These are phyloP conservation scores for Tachysurus vachellii DNA, from an alignment of 2,113 vertebrate species.

Conservation along the genomic window DNA sequence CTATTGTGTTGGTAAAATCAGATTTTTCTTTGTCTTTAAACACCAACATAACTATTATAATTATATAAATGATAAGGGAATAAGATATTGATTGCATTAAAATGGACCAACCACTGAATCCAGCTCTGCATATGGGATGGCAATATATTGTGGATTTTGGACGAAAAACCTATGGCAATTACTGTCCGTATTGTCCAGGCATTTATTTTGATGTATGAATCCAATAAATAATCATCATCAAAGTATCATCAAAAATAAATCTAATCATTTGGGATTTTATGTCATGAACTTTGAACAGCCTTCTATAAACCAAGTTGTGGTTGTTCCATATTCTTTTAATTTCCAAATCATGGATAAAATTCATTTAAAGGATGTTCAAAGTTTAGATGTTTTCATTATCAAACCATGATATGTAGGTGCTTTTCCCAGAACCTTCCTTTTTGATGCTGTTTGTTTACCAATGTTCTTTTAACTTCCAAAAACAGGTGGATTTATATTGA, in stretches of 20 bases:
- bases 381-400: not conserved
- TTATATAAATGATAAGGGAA: slow-evolving; percentile 1
- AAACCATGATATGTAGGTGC: not conserved
- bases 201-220: not conserved
- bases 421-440: not conserved
- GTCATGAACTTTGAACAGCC: not conserved
- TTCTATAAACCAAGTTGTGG: not conserved
- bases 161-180: not conserved
- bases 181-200: not conserved
- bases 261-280: not conserved
- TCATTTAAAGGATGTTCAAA: not conserved
- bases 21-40: slow-evolving; percentile 7
- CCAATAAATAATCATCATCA: not conserved
- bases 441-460: not conserved
- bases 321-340: not conserved
- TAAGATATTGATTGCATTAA: not conserved
- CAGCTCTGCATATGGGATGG: not conserved
- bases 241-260: not conserved
- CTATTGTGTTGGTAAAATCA: slow-evolving; percentile 17
- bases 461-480: not conserved
- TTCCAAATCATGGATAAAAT: not conserved
- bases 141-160: not conserved
- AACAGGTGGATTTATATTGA: not conserved
- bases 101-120: not conserved
- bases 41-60: not conserved